Conservation (phyloP, 2,888 invertebrate species). For the Junonia oenone region DNA sequence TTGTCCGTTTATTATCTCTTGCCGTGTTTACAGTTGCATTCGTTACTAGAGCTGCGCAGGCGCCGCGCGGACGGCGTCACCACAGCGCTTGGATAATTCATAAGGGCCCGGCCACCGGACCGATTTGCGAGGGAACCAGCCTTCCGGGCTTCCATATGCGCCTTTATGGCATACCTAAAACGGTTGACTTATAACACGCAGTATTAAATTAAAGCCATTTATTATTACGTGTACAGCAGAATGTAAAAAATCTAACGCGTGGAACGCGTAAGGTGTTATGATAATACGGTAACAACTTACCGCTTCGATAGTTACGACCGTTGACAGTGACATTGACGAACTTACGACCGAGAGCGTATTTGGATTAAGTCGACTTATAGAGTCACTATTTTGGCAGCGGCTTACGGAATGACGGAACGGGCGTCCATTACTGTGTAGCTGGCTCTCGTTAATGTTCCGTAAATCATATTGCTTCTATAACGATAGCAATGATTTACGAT, state of each 20-base stretch:
- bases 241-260: slow-evolving; percentile 20
- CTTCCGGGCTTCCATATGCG: slow-evolving; percentile 54
- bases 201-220: slow-evolving; percentile 27
- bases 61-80: slow-evolving; percentile 54
- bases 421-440: background rate
- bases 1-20: slow-evolving; percentile 48
- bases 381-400: background rate
- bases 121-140: slow-evolving; percentile 40
- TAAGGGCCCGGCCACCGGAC: slow-evolving; percentile 47
- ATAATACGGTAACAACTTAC: slow-evolving; percentile 6
- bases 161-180: slow-evolving; percentile 45
- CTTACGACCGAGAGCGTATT: background rate
- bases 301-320: slow-evolving; percentile 1
- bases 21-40: slow-evolving; percentile 52
- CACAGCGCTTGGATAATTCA: slow-evolving; percentile 71
- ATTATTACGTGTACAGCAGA: slow-evolving; percentile 25
- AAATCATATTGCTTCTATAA: slow-evolving; percentile 2
- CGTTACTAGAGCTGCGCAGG: slow-evolving; percentile 44
- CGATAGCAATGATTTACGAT: slow-evolving; percentile 12
- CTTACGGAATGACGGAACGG: background rate
- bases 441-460: background rate
- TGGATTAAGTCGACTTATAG: background rate
- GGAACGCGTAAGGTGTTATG: slow-evolving; percentile 9
- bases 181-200: slow-evolving; percentile 39
- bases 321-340: slow-evolving; percentile 15